Percentiles rank a stretch among this genome's conserved stretches.
These are phyloP conservation scores for Phalacrocorax brasilianus DNA, from an alignment of 2,113 vertebrate genomes.

Conservation along the genomic window DNA sequence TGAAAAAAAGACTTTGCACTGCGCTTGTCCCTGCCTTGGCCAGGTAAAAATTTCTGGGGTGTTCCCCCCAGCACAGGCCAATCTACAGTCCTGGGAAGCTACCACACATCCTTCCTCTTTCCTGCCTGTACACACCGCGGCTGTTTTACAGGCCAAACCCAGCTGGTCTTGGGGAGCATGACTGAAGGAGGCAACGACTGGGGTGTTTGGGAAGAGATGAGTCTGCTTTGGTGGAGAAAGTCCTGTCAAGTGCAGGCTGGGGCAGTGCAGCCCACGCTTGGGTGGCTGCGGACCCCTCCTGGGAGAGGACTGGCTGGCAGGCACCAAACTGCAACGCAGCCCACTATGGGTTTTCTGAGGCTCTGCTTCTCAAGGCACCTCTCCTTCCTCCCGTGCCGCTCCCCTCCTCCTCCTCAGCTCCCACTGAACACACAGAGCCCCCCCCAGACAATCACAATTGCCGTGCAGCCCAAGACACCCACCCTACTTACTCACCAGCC, in stretches of 20 bases:
- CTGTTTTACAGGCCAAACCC: neutral
- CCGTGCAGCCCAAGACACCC: neutral
- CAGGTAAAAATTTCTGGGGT: neutral
- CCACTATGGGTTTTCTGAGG: neutral
- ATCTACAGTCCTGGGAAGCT: neutral
- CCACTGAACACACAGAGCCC: neutral
- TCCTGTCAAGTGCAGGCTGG: fast-evolving
- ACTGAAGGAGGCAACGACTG: neutral
- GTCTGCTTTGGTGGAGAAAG: neutral
- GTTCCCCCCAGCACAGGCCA: neutral
- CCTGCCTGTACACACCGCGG: neutral
- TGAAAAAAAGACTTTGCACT: neutral
- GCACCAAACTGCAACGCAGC: neutral
- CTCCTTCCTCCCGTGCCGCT: neutral
- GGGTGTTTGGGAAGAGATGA: neutral
- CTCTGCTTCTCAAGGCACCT: neutral
- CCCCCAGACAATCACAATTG: neutral
- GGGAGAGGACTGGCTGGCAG: neutral
- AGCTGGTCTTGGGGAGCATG: neutral
- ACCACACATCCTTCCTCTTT: neutral
- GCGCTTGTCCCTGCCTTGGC: neutral
- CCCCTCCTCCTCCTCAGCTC: neutral
- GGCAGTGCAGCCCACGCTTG: fast-evolving
- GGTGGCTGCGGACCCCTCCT: neutral
- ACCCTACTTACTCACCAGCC: neutral